Conservation (phyloP, 2,797 vertebrate genomes). For the Enteromius unitaeniatus region DNA sequence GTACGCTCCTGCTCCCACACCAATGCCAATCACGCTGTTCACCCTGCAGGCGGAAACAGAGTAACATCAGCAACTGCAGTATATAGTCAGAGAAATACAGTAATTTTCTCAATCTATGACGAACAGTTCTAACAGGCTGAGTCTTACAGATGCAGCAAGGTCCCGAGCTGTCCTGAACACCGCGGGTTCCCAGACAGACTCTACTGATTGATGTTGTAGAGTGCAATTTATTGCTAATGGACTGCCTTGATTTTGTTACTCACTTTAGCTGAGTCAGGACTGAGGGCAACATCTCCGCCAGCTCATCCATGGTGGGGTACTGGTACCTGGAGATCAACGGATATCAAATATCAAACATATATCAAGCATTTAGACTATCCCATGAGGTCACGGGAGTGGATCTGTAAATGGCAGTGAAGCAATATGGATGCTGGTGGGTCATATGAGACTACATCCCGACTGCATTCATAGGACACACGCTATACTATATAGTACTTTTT, state of each 20-base stretch:
- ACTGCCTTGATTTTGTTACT: conserved; percentile 63
- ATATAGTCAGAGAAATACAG: not conserved
- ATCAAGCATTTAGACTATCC: not conserved
- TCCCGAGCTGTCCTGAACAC: not conserved
- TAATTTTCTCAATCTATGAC: not conserved
- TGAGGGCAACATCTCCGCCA: conserved; percentile 93
- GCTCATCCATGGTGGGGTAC: conserved; percentile 94
- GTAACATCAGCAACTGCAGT: not conserved
- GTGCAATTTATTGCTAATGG: conserved; percentile 14
- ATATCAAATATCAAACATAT: not conserved
- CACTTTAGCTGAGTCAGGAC: conserved; percentile 93
- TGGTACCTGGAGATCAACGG: conserved; percentile 82
- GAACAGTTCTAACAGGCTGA: not conserved
- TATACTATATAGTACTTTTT: not conserved
- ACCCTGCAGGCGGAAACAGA: conserved; percentile 76
- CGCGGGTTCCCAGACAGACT: not conserved
- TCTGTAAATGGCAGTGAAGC: not conserved
- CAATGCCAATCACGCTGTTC: conserved; percentile 91
- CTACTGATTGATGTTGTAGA: not conserved
- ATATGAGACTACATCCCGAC: not conserved
- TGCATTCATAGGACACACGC: not conserved
- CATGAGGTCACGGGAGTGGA: not conserved
- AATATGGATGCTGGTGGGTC: not conserved
- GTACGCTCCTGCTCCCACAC: conserved; percentile 95
- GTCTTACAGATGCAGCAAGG: not conserved